Conservation (phyloP, 2,113 vertebrate genomes). For the Rhombomys opimus region DNA sequence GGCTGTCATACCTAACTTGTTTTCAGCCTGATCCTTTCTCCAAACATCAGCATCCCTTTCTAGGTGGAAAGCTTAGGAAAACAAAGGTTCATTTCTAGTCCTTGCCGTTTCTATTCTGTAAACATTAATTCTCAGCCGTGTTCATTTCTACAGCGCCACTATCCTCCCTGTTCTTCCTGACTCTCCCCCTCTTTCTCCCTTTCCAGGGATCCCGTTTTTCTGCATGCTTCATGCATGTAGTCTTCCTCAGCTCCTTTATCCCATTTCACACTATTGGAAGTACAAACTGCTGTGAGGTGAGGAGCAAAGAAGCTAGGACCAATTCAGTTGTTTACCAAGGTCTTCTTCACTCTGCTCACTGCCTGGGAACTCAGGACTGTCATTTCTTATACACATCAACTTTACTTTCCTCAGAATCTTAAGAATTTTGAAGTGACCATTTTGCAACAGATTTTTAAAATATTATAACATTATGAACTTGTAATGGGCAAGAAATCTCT, state of each 20-base stretch:
- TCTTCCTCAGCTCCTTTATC: neutral
- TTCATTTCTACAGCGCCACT: neutral
- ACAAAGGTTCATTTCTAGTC: neutral
- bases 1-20: neutral
- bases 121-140: too few species aligned
- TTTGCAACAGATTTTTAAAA: neutral
- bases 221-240: too few species aligned
- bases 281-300: neutral
- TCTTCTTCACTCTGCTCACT: neutral
- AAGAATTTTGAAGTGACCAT: neutral
- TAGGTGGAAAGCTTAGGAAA: neutral
- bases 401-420: neutral
- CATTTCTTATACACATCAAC: neutral
- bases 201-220: neutral
- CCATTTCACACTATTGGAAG: neutral
- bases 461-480: neutral
- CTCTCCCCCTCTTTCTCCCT: neutral
- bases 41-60: neutral
- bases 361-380: neutral
- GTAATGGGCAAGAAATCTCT: neutral
- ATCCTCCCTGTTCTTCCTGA: neutral
- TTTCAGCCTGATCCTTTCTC: neutral
- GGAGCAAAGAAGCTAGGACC: neutral
- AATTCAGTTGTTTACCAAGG: neutral
- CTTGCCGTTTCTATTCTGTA: neutral